Evolutionary conservation across 2,797 vertebrate species (phyloP), one percentile per base, ranked within the genome.

Genomic region (Cyclura pinguis): DNA sequence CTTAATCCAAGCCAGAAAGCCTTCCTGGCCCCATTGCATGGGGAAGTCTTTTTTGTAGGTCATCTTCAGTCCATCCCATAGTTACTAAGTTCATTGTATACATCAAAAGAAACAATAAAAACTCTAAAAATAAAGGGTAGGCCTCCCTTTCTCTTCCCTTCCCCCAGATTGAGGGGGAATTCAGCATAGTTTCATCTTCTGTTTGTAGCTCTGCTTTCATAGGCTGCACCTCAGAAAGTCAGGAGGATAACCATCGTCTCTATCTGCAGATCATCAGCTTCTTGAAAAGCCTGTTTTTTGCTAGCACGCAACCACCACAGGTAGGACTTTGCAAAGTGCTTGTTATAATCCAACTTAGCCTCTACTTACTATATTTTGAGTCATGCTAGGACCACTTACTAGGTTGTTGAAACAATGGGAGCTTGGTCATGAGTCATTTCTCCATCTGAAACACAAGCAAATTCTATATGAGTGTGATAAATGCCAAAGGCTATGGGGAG

Each of bases 251-350:
- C 80, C 95, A 94, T 64, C 93, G 92, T 35, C 96, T 97, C 50
- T 97, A 97, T 52, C 22, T 94, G 84, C 96, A 97, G 84, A 96
- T 98, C 86, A 89, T 93, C 2, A 81, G 93, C 52, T 98, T 97
- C 92, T 95, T 98, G 59, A 96, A 96, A 91, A 89, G 85, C 64
- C 87, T 97, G 73, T 95, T 94, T 94, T 96, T 94, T 72, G 64
- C 88, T 80, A 93, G 96, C 62, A 78, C 88, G 12, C 93, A 92
- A 27, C 16, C 94, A 81, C 94, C 91, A 87, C 93, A 97, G 97
- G 97, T 97, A 95, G 92, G 95, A 52, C 38, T 95, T 94, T 77
- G 67, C 78, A 91, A 93, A 76, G 57, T n/a, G 67, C 82, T 91
- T 69, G 12, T 84, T 92, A n/a, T 0, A 78, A 57, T 62, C 92